These are phyloP conservation scores for Microvelia longipes DNA, from an alignment of 1,140 invertebrate genomes.

Conservation along the genomic window DNA sequence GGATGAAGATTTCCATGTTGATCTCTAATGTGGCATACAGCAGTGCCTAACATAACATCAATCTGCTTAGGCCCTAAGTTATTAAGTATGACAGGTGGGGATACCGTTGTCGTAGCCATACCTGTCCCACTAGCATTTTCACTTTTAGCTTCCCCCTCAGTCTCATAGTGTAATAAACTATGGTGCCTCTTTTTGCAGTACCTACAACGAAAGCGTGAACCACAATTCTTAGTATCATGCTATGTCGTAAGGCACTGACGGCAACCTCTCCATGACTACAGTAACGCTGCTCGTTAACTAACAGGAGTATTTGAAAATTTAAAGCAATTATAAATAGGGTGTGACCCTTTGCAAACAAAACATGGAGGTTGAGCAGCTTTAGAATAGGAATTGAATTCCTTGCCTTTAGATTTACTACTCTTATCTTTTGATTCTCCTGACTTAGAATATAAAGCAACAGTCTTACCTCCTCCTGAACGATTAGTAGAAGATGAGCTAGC, in stretches of 20 bases:
- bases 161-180: background rate
- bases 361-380: no score
- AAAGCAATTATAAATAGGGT: background rate
- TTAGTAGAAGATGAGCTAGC: background rate
- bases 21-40: background rate
- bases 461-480: background rate
- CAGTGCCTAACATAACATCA: background rate
- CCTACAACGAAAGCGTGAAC: background rate
- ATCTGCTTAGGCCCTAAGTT: background rate
- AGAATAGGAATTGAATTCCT: no score
- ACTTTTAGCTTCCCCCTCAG: no score
- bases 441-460: background rate
- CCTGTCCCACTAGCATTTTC: background rate
- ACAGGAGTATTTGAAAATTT: background rate
- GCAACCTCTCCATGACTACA: background rate
- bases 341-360: background rate
- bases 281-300: background rate
- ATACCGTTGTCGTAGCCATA: background rate
- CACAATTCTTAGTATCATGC: background rate
- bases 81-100: background rate
- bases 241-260: background rate
- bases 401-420: background rate
- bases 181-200: background rate
- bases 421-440: background rate
- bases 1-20: background rate